Evolutionary conservation across 1,140 invertebrate genomes (phyloP).

Genomic region (Chironomus tepperi): DNA sequence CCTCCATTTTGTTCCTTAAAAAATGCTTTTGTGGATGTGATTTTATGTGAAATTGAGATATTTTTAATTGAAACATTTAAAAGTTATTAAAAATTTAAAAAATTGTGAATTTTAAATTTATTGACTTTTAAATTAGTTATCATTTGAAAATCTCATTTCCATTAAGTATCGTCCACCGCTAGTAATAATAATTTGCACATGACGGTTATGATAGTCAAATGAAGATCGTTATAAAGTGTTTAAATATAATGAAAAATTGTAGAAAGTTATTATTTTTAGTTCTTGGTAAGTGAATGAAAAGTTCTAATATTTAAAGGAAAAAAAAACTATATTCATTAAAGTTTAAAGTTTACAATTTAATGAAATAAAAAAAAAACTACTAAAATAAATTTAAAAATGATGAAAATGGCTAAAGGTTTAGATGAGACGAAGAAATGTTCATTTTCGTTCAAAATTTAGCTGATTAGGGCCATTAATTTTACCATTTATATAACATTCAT

Average conservation of each 20-base stretch:
- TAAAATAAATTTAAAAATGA: background rate
- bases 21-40: too few species aligned
- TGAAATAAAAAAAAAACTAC: background rate
- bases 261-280: background rate
- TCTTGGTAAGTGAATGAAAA: background rate
- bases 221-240: background rate
- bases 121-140: too few species aligned
- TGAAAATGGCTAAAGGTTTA: conserved; percentile 7
- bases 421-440: background rate
- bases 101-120: too few species aligned
- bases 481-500: conserved; percentile 14
- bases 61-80: too few species aligned
- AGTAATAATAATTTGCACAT: too few species aligned
- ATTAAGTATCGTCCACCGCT: too few species aligned
- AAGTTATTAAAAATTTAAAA: too few species aligned
- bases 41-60: too few species aligned
- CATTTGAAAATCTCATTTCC: too few species aligned
- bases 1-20: too few species aligned
- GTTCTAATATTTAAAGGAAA: background rate
- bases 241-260: background rate
- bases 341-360: background rate
- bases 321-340: conserved; percentile 14
- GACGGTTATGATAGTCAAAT: background rate
- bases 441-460: conserved; percentile 9
- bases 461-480: conserved; percentile 8